A percentile compares a stretch with the other conserved stretches of the same genome.
These are phyloP conservation scores for Acanthornis magna DNA, from an alignment of 2,797 vertebrate species.

Conservation along the genomic window DNA sequence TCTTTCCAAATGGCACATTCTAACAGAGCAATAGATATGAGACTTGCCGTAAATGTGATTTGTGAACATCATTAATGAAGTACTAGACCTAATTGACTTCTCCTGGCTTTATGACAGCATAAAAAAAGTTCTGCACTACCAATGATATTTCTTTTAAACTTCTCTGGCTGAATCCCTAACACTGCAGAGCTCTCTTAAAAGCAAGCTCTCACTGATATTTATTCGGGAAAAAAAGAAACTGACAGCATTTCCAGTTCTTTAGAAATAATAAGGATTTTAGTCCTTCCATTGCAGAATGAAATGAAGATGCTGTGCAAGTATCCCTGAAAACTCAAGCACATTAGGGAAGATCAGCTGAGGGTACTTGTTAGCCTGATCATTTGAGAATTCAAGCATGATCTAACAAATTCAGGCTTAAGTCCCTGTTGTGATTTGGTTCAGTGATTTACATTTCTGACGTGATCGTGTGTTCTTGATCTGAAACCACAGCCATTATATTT, in stretches of 20 bases:
- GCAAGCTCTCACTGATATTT: conserved; percentile 1
- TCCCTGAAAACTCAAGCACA: not conserved
- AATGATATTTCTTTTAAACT: conserved; percentile 65
- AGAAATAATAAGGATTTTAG: not conserved
- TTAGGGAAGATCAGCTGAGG: not conserved
- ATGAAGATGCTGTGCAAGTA: not conserved
- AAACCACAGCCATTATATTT: not conserved
- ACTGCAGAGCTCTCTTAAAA: conserved; percentile 40
- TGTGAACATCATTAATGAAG: conserved; percentile 78
- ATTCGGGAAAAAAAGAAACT: not conserved
- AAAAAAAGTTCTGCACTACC: conserved; percentile 66
- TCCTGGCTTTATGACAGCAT: conserved; percentile 74
- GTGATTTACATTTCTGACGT: not conserved
- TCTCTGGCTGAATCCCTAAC: conserved; percentile 34
- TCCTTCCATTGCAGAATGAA: not conserved
- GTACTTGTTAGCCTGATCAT: not conserved
- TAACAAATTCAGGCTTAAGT: not conserved
- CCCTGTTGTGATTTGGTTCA: not conserved
- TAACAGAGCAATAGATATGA: conserved; percentile 62
- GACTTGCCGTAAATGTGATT: conserved; percentile 77
- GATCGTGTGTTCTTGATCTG: not conserved
- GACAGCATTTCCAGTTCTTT: not conserved
- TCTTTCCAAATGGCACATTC: conserved; percentile 69
- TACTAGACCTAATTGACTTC: conserved; percentile 79
- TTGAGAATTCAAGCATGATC: not conserved